A percentile compares a stretch with the other conserved stretches of the same genome.
Conservation (phyloP, 1,140 invertebrate genomes). For the Drosophila suzukii region DNA sequence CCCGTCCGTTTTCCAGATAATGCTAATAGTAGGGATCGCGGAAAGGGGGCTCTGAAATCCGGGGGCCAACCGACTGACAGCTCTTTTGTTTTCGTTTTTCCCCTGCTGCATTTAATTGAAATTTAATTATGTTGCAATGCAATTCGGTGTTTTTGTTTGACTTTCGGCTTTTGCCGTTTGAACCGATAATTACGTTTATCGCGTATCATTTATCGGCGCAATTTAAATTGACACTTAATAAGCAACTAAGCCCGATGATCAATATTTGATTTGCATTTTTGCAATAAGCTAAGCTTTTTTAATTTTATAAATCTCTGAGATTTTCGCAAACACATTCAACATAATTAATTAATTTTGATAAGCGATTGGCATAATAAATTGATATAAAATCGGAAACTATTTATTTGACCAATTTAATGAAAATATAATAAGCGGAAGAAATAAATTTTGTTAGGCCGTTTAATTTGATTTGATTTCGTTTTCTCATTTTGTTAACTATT, state of each 20-base stretch:
- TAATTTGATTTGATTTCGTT: background rate
- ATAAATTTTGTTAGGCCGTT: no score
- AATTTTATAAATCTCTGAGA: background rate
- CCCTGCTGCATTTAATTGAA: constrained; percentile 64
- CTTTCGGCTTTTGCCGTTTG: constrained; percentile 36
- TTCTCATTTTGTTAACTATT: background rate
- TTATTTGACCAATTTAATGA: background rate
- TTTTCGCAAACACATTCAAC: background rate
- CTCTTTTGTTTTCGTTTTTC: constrained; percentile 45
- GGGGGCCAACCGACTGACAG: constrained; percentile 3
- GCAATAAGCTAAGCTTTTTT: background rate
- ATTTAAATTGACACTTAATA: constrained; percentile 74
- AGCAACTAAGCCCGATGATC: constrained; percentile 41
- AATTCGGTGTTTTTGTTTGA: constrained; percentile 41
- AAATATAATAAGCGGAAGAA: background rate
- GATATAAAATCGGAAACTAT: background rate
- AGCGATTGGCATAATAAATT: background rate
- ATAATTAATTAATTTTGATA: background rate
- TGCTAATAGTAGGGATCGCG: constrained; percentile 52
- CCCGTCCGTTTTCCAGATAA: constrained; percentile 54
- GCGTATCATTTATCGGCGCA: constrained; percentile 43
- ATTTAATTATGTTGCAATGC: constrained; percentile 67
- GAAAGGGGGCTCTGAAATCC: background rate
- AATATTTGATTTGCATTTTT: constrained; percentile 45
- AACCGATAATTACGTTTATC: constrained; percentile 60